Base-by-base conservation (phyloP, 2,888 invertebrate species). In the Brachylomia viminalis region DNA sequence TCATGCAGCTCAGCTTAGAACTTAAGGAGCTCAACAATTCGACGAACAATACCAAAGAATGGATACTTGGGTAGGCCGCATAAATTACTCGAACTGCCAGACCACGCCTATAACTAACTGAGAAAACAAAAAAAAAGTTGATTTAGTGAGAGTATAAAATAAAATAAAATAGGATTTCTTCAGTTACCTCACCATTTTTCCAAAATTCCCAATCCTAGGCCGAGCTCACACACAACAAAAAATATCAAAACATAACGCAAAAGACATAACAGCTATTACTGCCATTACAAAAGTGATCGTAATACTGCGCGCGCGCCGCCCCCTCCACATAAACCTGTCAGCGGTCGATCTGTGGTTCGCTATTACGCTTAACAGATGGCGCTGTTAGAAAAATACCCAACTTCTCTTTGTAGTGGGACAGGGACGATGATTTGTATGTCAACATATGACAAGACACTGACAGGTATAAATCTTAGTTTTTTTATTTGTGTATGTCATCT, bases 261-360 rank as follows among this genome's bases (percentile, higher is more conserved):
- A 76, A 66, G 84, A 70, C 77, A 80, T 83, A 80, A 80, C 84
- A 77, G 62, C 59, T 13, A 84, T 75, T 83, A 83, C 59, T 75
- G 49, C 62, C 74, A 82, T 83, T 77, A 83, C 80, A 84, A 84
- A 86, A 84, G 76, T 80, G 82, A 72, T 80, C 82, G 49, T 87
- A 80, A 84, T 73, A 71, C 75, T 86, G 84, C 85, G 88, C 83
- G 81, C 78, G 77, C 87, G 81, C 88, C 86, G 83, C 86, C 82
- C 80, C 59, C 67, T 88, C 59, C 73, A 42, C 84, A 92, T 94
- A 92, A 94, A 94, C 83, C 93, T 93, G 94, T 94, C 94, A 93
- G 79, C 93, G 86, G 83, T 87, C 89, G 91, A 92, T 92, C 92
- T 93, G 93, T 91, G 87, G 89, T 89, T 86, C 78, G 72, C 85